Evolutionary conservation across 2,888 invertebrate species (phyloP), one percentile per base, ranked within the genome.

Genomic region (Dione juno): DNA sequence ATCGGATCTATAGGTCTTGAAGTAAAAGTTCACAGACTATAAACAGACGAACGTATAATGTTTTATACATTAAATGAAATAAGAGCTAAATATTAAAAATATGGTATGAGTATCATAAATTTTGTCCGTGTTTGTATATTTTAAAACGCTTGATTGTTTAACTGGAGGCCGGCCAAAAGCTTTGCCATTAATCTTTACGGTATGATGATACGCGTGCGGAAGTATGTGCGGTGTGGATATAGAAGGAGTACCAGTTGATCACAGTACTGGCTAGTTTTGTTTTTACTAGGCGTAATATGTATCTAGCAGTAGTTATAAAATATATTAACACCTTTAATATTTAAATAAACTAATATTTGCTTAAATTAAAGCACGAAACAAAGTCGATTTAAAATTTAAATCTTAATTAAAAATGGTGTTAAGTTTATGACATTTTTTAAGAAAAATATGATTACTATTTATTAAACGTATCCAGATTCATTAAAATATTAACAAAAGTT

Each of bases 101-200:
- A 79, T 76, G 77, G 81, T 83, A 82, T 85, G 84, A 80, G 77
- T 80, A 82, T 84, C 81, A 88, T 90, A 88, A 87, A 89, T 87
- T 84, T 78, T 78, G 76, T 80, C 70, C 80, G 81, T 85, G 84
- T 89, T 87, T 88, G 80, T 84, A 76, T 84, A 79, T 80, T 83
- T 84, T 79, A 82, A 83, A 82, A 81, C 82, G 85, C 76, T 82
- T 87, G 89, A 91, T 89, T 88, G 90, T 87, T 89, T 88, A 87
- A 79, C 85, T 92, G 91, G 91, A 83, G 75, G 64, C 69, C 71
- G 43, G 89, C 91, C 92, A 92, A 89, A 84, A 83, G 83, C 84
- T 74, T 72, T 77, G 78, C 79, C 78, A 76, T 82, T 76, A 75
- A 77, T 77, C 73, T 68, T 72, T 40, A 70, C 71, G 74, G 73